phyloP scores from a whole-genome alignment of 1,140 invertebrate genomes.

The Bombus sylvicola region DNA sequence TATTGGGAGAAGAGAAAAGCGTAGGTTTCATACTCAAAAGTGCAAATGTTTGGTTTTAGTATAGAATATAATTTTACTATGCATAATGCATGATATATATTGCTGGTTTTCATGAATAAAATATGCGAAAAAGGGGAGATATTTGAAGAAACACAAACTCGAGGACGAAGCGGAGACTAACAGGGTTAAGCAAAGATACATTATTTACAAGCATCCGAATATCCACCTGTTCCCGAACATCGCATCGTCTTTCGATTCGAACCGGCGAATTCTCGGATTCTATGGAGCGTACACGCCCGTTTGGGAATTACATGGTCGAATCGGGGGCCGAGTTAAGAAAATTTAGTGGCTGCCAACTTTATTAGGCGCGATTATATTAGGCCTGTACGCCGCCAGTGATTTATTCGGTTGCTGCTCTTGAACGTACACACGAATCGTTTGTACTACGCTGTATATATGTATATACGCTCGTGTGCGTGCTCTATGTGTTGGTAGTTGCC shows the following conservation, averaged over 20 bases:
- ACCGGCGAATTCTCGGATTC: neutral
- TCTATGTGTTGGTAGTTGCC: conserved; percentile 31
- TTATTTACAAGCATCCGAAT: neutral
- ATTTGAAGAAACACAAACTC: neutral
- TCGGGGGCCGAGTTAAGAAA: conserved; percentile 59
- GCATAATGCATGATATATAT: too few relatives aligned
- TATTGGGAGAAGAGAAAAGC: neutral
- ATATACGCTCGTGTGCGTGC: neutral
- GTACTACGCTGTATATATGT: neutral
- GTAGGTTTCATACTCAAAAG: neutral
- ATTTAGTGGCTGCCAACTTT: conserved; percentile 70
- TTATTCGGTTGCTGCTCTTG: conserved; percentile 44
- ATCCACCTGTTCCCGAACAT: neutral
- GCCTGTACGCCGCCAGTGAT: conserved; percentile 56
- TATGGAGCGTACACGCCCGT: neutral
- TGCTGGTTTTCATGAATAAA: neutral
- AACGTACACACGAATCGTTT: conserved; percentile 2
- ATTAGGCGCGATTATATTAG: conserved; percentile 70
- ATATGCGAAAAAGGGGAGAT: neutral
- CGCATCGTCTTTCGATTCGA: neutral
- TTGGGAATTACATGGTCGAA: conserved; percentile 54
- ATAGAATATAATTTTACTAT: neutral
- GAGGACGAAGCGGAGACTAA: neutral
- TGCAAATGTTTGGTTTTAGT: neutral
- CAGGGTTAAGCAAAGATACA: neutral